Evolutionary conservation across 2,888 invertebrate species (phyloP), one percentile per base, ranked within the genome.

Genomic region (Lutraria lutraria): DNA sequence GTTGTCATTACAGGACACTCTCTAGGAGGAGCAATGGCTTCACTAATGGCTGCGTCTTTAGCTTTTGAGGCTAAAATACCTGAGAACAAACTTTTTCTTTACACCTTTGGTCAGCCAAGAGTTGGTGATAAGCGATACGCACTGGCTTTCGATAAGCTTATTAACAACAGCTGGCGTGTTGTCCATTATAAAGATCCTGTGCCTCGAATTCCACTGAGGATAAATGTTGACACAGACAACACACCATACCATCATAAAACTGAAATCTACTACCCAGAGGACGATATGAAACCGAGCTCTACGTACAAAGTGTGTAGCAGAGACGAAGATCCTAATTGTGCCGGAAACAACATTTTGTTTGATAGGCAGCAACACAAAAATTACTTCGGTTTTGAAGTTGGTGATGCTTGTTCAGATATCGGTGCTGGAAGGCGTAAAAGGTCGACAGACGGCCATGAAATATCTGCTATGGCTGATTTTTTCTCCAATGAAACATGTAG

Each of bases 41-140:
- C 91, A 15, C 85, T 91, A 0, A 56, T 89, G 15, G 72, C 88
- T 12, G 85, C 86, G 2, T 53, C 86, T 13, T 34, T 90, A 29
- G 89, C 87, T 8, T 63, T 86, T 72, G 63, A 88, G 29, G 53
- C 63, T 0, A 56, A 86, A 12, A 68, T 89, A 29, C 72, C 68
- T 4, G 31, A 52, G 6, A 34, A 84, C 6, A 81, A 54, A 79
- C 60, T 89, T 60, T 52, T 84, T 0, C 80, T 91, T 8, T 91
- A 90, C 63, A 89, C 90, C 16, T 90, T 87, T 29, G 91, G 91
- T n/a, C 81, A 72, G 82, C 91, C 91, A 0, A 82, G 90, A 29
- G 89, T 86, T 21, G 90, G 91, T n/a, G 88, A 91, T 80, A 88
- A 88, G 53, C 80, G 68, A n/a, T 91, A 84, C 53, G 91, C 91